phyloP scores from a whole-genome alignment of 1,140 invertebrate genomes.

The Tetramorium parvispinum region DNA sequence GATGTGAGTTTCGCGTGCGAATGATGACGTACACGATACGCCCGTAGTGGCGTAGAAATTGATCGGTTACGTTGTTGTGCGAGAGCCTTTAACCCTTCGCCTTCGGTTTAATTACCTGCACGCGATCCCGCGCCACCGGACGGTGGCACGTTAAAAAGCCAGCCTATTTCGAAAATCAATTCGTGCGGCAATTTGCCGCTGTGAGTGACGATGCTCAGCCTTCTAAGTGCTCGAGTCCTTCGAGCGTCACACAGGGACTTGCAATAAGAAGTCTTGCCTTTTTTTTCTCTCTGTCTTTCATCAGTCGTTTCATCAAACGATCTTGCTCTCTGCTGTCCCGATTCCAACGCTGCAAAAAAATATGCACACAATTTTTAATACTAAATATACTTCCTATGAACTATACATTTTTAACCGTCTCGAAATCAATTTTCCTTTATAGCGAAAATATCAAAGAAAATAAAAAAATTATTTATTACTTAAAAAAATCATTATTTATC shows the following conservation, averaged over 20 bases:
- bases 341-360: background rate
- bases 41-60: conserved; percentile 40
- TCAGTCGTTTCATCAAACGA: background rate
- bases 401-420: background rate
- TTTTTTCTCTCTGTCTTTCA: background rate
- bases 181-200: background rate
- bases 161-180: conserved; percentile 14
- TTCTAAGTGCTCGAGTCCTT: background rate
- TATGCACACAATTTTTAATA: no score
- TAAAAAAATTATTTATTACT: background rate
- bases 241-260: background rate
- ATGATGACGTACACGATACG: conserved; percentile 49
- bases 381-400: background rate
- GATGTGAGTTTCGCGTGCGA: conserved; percentile 42
- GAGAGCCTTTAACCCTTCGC: conserved; percentile 44
- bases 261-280: background rate
- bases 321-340: background rate
- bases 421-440: background rate
- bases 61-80: conserved; percentile 51
- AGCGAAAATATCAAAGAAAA: background rate
- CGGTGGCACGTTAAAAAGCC: background rate
- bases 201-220: background rate
- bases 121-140: background rate
- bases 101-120: conserved; percentile 48
- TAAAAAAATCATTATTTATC: background rate